phyloP scores from a whole-genome alignment of 2,797 vertebrate species.

The Siniperca undulata region DNA sequence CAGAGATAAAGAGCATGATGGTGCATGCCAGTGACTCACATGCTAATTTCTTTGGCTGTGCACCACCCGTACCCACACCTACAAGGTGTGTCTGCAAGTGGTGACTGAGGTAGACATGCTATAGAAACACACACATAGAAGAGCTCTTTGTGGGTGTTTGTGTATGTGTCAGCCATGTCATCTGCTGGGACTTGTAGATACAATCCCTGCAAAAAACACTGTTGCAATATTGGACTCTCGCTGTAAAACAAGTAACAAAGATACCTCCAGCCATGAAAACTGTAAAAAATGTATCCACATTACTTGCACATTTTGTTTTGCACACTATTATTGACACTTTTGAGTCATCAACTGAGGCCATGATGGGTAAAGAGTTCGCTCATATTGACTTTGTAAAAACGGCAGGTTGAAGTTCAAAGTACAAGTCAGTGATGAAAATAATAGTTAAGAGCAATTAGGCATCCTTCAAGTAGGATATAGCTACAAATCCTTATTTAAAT shows the following conservation, averaged over 20 bases:
- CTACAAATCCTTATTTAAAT: not conserved
- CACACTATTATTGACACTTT: not conserved
- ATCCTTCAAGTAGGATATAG: not conserved
- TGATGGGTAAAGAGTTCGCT: not conserved
- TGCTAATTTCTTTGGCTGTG: slow-evolving; percentile 62
- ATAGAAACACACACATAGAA: not conserved
- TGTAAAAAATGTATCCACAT: not conserved
- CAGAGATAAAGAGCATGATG: slow-evolving; percentile 66
- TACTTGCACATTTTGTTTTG: not conserved
- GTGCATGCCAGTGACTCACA: slow-evolving; percentile 78
- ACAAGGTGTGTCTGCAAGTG: slow-evolving; percentile 60
- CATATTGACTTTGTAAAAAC: slow-evolving; percentile 33
- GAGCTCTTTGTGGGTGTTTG: slow-evolving; percentile 10
- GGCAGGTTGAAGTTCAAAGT: slow-evolving; percentile 23
- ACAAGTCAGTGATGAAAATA: slow-evolving; percentile 2
- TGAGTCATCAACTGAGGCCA: not conserved
- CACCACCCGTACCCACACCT: slow-evolving; percentile 47
- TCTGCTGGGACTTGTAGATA: slow-evolving; percentile 37
- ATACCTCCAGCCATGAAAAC: not conserved
- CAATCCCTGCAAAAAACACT: slow-evolving; percentile 15
- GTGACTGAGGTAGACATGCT: not conserved
- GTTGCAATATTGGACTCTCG: slow-evolving; percentile 17
- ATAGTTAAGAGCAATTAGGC: not conserved
- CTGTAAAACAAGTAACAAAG: not conserved
- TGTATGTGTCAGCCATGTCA: not conserved